phyloP scores from a whole-genome alignment of 2,888 invertebrate genomes.

The Petrolisthes manimaculis region DNA sequence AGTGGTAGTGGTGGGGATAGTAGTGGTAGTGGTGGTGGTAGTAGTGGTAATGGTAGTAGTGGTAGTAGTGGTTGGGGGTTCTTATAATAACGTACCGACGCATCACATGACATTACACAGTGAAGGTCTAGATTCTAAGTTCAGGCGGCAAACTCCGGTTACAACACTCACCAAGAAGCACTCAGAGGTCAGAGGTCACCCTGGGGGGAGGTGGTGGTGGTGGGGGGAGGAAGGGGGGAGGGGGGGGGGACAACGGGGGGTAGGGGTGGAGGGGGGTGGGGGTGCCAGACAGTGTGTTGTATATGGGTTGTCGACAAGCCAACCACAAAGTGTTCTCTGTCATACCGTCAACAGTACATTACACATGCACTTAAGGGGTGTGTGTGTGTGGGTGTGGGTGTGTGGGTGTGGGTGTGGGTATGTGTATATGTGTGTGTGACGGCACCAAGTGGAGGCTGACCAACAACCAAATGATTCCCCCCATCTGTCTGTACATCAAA shows the following conservation, averaged over 20 bases:
- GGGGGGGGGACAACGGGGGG: not conserved
- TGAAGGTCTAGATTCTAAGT: constrained; percentile 29
- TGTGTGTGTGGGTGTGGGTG: not conserved
- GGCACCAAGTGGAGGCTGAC: too few species aligned
- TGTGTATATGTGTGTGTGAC: not conserved
- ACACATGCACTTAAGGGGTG: constrained; percentile 31
- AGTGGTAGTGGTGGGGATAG: too few species aligned
- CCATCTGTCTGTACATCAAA: too few species aligned
- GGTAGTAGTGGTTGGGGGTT: not conserved
- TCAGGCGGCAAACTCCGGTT: constrained; percentile 48
- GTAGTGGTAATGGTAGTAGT: too few species aligned
- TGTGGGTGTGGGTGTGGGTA: not conserved
- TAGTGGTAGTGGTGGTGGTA: too few species aligned
- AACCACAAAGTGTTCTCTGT: constrained; percentile 3
- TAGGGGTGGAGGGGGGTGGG: too few species aligned
- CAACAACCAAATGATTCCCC: too few species aligned
- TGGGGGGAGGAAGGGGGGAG: too few species aligned
- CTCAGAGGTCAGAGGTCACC: constrained; percentile 46
- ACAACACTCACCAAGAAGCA: constrained; percentile 57
- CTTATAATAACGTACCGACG: constrained; percentile 34
- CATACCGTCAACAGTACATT: not conserved
- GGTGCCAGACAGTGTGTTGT: constrained; percentile 5
- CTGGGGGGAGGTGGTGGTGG: constrained; percentile 13
- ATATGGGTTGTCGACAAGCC: constrained; percentile 27
- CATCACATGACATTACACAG: constrained; percentile 43